Evolutionary conservation across 92 coral and sea anemone species (phyloP).

Genomic region (Siderastrea radians): DNA sequence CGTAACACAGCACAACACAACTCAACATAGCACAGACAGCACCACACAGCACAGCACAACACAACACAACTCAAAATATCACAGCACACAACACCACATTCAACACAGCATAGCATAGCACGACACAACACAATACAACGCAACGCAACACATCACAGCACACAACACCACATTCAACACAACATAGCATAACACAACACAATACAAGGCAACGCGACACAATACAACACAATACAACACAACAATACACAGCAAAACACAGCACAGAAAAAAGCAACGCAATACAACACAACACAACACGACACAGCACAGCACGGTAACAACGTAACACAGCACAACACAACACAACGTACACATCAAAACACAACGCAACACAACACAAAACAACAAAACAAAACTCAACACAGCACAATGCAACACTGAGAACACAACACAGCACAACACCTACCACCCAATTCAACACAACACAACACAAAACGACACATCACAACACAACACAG

Average conservation of each 20-base stretch:
- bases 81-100: too few relatives aligned
- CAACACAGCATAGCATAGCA: background rate
- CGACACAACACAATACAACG: background rate
- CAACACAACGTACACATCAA: background rate
- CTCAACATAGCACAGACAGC: background rate
- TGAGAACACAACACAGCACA: background rate
- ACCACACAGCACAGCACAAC: background rate
- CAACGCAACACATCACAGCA: background rate
- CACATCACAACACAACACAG: slow-evolving; percentile 32
- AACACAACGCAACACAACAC: background rate
- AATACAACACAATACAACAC: too few relatives aligned
- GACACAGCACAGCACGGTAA: background rate
- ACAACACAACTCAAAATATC: background rate
- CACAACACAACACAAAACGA: background rate
- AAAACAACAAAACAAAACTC: background rate
- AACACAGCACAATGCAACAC: background rate
- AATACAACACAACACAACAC: background rate
- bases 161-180: background rate
- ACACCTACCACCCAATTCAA: background rate
- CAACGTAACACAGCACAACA: too few relatives aligned
- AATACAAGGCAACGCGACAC: background rate
- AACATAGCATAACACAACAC: background rate
- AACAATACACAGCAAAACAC: background rate
- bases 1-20: background rate
- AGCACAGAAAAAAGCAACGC: background rate